Base-by-base conservation (phyloP, 2,797 vertebrate genomes). In the Enteromius treurensis region DNA sequence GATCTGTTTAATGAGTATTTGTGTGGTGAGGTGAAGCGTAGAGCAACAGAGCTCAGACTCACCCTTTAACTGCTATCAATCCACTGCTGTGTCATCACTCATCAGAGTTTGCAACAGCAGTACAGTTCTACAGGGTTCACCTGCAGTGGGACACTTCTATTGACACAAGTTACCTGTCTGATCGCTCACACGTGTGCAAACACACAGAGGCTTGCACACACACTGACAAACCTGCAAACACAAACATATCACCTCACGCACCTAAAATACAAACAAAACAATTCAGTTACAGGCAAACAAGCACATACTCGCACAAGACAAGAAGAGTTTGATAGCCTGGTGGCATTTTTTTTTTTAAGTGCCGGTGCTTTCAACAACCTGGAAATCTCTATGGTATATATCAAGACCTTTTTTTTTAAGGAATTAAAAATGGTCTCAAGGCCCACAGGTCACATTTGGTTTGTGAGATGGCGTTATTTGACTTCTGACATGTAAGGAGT, bases 1-100 rank as follows among this genome's bases (percentile, higher is more conserved):
- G 80, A 75, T 85, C 69, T 23, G 6, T 79, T 84, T 88, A 86
- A 86, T 84, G 84, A 87, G 84, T 86, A 84, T 88, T 88, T 88
- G 77, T 82, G 55, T 68, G 79, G 74, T 45, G 84, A 88, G 87
- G 82, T 86, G 84, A 76, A 84, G 79, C 80, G n/a, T 84, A 53
- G n/a, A 87, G 83, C 45, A 75, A 53, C 40, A 83, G 70, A 86
- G 82, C 77, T 81, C 78, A 77, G 67, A 70, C 76, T 83, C 83
- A 85, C 58, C 79, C 51, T 82, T 87, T 87, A 88, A 80, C 81
- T 19, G 76, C 82, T 85, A 82, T 88, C 85, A 82, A 65, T 88
- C 75, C 23, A 6, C 42, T 69, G 55, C 71, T 53, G 78, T 84
- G 82, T 79, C 77, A 87, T 89, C 88, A 88, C 75, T 88, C 85